Percentiles rank a stretch among this genome's conserved stretches.
These are phyloP conservation scores for Oreortyx pictus DNA, from an alignment of 2,797 vertebrate species.

Conservation along the genomic window DNA sequence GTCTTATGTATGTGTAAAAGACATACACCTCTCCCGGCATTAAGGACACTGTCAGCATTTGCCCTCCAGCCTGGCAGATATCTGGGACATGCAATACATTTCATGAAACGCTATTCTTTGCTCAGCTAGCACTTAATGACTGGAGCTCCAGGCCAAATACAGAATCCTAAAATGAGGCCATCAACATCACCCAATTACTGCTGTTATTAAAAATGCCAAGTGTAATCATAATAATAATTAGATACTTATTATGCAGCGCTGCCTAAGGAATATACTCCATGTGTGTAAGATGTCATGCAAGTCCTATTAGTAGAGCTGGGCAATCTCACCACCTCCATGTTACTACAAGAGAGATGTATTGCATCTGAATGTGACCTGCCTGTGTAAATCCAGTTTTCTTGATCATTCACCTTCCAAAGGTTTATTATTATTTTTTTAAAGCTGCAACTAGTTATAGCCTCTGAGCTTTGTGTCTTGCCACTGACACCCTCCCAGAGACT, in stretches of 20 bases:
- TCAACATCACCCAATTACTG: constrained; percentile 71
- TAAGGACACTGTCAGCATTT: constrained; percentile 34
- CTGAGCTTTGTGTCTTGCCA: background rate
- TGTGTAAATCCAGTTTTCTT: constrained; percentile 36
- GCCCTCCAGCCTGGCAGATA: background rate
- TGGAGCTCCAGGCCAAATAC: constrained; percentile 61
- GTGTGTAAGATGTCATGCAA: constrained; percentile 56
- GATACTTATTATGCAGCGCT: constrained; percentile 42
- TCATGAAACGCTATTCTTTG: constrained; percentile 18
- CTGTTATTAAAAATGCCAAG: constrained; percentile 72
- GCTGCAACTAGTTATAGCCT: background rate
- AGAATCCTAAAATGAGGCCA: constrained; percentile 59
- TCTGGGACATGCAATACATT: background rate
- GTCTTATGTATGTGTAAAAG: background rate
- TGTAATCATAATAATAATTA: constrained; percentile 76
- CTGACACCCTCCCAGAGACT: background rate
- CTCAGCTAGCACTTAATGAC: constrained; percentile 66
- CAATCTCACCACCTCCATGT: constrained; percentile 45
- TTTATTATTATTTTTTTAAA: background rate
- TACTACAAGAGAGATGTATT: constrained; percentile 27
- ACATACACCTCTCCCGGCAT: constrained; percentile 23
- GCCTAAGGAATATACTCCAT: constrained; percentile 56
- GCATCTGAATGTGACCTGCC: constrained; percentile 5
- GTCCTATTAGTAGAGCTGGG: constrained; percentile 43
- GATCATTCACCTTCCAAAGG: background rate